Evolutionary conservation across 1,140 invertebrate species (phyloP).

Genomic region (Mactra quadrangularis): DNA sequence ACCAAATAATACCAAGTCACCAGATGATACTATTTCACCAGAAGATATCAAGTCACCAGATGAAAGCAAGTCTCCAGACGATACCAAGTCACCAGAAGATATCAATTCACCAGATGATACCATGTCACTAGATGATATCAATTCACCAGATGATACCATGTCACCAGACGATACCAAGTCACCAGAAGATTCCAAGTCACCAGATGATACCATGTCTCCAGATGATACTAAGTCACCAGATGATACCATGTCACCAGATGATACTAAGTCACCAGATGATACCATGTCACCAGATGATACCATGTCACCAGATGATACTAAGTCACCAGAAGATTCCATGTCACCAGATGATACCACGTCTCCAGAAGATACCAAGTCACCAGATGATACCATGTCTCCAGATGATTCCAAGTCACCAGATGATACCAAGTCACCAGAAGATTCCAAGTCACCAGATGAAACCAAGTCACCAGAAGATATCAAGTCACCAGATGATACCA

Average conservation of each 20-base stretch:
- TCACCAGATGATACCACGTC: too few relatives aligned
- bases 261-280: too few relatives aligned
- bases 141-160: not conserved
- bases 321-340: too few relatives aligned
- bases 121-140: not conserved
- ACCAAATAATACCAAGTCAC: not conserved
- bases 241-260: too few relatives aligned
- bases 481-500: constrained; percentile 5
- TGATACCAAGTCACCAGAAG: constrained; percentile 1
- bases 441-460: not conserved
- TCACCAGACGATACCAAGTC: too few relatives aligned
- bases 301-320: not conserved
- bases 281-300: constrained; percentile 1
- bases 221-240: too few relatives aligned
- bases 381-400: not conserved
- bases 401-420: constrained; percentile 5
- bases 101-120: too few relatives aligned
- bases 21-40: constrained; percentile 11
- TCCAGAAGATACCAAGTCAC: too few relatives aligned
- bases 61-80: too few relatives aligned
- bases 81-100: not conserved
- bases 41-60: not conserved
- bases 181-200: too few relatives aligned
- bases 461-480: not conserved
- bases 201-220: too few relatives aligned